Evolutionary conservation across 2,888 invertebrate genomes (phyloP).

Genomic region (Leucoptera coffeella): DNA sequence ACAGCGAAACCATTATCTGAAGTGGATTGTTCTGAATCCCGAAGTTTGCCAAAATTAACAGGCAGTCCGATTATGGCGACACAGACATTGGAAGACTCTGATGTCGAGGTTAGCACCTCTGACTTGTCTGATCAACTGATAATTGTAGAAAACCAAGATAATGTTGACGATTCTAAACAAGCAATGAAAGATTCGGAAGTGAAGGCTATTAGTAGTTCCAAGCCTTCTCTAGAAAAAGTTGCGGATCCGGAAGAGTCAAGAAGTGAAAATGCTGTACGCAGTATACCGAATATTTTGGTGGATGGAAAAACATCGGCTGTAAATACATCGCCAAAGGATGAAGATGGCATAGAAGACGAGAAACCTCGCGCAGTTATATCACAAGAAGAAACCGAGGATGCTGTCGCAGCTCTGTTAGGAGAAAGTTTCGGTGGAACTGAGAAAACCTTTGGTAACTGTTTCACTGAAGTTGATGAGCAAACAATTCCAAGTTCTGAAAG

Average conservation of each 20-base stretch:
- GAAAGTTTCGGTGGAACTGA: slow-evolving; percentile 73
- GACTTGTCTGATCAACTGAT: slow-evolving; percentile 9
- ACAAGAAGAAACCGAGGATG: slow-evolving; percentile 89
- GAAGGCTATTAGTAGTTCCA: no score
- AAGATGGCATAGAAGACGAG: slow-evolving; percentile 60
- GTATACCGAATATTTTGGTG: slow-evolving; percentile 66
- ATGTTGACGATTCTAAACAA: slow-evolving; percentile 15
- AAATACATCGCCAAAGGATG: slow-evolving; percentile 20
- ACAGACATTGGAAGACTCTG: slow-evolving; percentile 13
- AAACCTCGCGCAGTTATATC: slow-evolving; percentile 79
- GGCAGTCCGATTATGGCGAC: slow-evolving; percentile 53
- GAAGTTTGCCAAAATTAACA: slow-evolving; percentile 58
- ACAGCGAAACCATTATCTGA: slow-evolving; percentile 22
- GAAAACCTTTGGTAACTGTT: slow-evolving; percentile 49
- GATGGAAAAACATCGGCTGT: slow-evolving; percentile 19
- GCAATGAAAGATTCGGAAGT: slow-evolving; percentile 19
- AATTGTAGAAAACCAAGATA: slow-evolving; percentile 14
- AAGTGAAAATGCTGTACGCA: slow-evolving; percentile 76
- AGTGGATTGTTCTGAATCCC: slow-evolving; percentile 44
- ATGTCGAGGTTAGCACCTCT: slow-evolving; percentile 10
- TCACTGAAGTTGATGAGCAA: no score
- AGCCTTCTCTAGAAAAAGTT: no score
- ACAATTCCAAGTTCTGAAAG: slow-evolving; percentile 24
- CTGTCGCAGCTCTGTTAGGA: slow-evolving; percentile 80
- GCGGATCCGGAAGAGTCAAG: no score